Percentiles rank a stretch among this genome's conserved stretches.
phyloP scores from a whole-genome alignment of 1,140 invertebrate genomes.

The Varroa destructor region DNA sequence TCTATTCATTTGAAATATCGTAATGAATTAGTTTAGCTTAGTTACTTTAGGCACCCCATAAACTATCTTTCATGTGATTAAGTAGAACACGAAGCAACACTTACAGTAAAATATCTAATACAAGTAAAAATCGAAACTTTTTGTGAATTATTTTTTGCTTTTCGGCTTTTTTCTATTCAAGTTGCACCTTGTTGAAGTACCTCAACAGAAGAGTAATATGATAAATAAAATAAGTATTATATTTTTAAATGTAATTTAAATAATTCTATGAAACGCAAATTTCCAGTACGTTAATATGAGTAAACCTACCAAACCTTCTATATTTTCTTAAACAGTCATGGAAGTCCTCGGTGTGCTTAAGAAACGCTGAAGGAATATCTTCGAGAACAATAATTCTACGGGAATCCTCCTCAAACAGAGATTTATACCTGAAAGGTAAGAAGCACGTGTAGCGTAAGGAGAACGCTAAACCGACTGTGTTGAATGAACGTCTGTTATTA shows the following conservation, averaged over 20 bases:
- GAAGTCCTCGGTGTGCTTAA: conserved; percentile 8
- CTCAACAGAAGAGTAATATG: no score
- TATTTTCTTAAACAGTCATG: background rate
- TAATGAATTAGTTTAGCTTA: no score
- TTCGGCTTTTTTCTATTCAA: background rate
- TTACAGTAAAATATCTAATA: no score
- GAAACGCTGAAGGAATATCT: conserved; percentile 19
- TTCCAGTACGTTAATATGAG: background rate
- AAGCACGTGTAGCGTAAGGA: background rate
- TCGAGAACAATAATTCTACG: conserved; percentile 12
- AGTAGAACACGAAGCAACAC: no score
- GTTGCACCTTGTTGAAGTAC: background rate
- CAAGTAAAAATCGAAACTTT: background rate
- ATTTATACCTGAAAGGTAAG: background rate
- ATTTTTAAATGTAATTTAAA: no score
- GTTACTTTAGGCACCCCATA: no score
- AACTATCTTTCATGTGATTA: no score
- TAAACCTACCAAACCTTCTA: background rate
- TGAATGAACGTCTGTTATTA: no score
- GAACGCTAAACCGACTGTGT: no score
- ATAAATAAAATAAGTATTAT: no score
- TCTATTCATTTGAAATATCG: no score
- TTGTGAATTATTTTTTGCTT: background rate
- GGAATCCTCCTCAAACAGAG: conserved; percentile 7
- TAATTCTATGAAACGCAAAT: background rate